Base-by-base conservation (phyloP, 2,888 invertebrate genomes). In the Pollenia angustigena region DNA sequence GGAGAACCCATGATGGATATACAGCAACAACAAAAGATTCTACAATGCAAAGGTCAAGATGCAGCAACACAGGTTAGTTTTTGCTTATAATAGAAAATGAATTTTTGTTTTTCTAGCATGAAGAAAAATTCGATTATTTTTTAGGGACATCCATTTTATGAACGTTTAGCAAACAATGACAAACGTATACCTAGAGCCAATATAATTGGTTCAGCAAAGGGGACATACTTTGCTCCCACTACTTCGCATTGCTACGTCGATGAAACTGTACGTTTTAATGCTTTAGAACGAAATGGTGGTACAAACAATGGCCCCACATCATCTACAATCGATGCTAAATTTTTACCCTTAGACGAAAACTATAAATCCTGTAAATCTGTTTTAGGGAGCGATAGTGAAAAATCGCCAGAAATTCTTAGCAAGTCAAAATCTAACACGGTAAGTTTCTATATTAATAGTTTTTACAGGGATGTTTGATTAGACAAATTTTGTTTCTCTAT, bases 361-460 rank as follows among this genome's bases (percentile, higher is more conserved):
- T 91, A 91, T 86, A 90, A 90, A 88, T 90, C 92, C 74, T 91
- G 90, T 87, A 91, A 91, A 89, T 90, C 91, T 72, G 88, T 91
- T 86, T 88, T 91, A 88, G 91, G 90, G 11, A 72, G 60, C 14
- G 84, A 78, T 64, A 64, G 74, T 44, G 87, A 90, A 71, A 89
- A 88, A 81, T 88, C 89, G 76, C 86, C 89, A 68, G 82, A 88
- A n/a, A 75, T 88, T 46, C 88, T 89, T 85, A 88, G 88, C 78
- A 89, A 89, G 68, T 81, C 89, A 69, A 90, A 89, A 68, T 80
- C 89, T 68, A 90, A 89, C 83, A 86, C 90, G 88, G 90, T 90
- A 89, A 89, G 89, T 88, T 2, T 32, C 44, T 4, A 32, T 32
- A 46, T 54, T 10, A 16, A 48, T 40, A 54, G 44, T 42, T 56